Conservation (phyloP, 2,797 vertebrate genomes). For the Parauchenoglanis ngamensis region DNA sequence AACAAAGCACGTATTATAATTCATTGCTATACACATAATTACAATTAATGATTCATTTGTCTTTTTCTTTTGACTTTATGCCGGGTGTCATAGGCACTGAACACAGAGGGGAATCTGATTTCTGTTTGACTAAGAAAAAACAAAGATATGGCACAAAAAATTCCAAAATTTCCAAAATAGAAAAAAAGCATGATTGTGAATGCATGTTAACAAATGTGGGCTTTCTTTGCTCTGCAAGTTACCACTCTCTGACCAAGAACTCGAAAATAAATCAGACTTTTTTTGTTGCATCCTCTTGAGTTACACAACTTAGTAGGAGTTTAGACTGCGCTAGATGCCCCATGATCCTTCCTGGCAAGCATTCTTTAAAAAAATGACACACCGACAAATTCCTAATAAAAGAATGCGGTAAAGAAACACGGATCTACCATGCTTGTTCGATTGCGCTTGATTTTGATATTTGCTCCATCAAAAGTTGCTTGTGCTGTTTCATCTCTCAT, state of each 20-base stretch:
- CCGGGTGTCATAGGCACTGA: not conserved
- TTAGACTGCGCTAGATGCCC: not conserved
- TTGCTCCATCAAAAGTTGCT: not conserved
- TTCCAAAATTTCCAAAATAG: not conserved
- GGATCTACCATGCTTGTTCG: not conserved
- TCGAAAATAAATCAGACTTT: not conserved
- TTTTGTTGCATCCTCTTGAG: not conserved
- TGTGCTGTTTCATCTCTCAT: not conserved
- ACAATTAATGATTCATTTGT: not conserved
- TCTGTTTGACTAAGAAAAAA: not conserved
- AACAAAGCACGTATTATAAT: not conserved
- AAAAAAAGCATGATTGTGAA: not conserved
- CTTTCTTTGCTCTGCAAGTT: not conserved
- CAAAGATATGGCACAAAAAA: not conserved
- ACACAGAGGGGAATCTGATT: not conserved
- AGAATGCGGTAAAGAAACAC: not conserved
- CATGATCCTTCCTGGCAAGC: not conserved
- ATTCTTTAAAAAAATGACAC: not conserved
- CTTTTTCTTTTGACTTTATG: not conserved
- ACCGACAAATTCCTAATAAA: not conserved
- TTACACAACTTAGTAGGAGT: not conserved
- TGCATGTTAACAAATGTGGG: not conserved
- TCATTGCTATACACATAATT: too few species aligned
- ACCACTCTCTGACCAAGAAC: not conserved
- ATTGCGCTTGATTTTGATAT: too few species aligned